Conservation (phyloP, 2,113 vertebrate species). For the Charina bottae region DNA sequence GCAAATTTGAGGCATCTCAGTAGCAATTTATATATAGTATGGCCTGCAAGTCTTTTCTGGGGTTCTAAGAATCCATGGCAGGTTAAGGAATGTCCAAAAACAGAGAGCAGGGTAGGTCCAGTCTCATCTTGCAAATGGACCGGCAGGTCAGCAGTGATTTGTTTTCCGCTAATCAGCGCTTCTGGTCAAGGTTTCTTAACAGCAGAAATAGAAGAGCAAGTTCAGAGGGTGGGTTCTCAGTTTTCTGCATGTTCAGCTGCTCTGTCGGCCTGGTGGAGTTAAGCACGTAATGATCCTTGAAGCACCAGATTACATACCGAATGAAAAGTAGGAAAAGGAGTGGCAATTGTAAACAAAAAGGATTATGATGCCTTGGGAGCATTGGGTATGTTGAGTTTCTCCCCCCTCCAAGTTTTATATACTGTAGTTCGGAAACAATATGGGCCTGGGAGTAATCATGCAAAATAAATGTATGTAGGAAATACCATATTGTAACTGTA, state of each 20-base stretch:
- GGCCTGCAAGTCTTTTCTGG: background rate
- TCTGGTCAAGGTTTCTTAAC: background rate
- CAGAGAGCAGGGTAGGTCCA: background rate
- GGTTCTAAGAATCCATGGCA: background rate
- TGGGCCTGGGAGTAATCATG: background rate
- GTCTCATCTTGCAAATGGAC: background rate
- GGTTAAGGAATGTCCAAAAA: background rate
- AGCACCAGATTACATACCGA: background rate
- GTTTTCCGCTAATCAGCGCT: background rate
- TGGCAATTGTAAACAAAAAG: background rate
- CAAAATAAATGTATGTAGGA: background rate
- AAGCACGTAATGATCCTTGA: conserved; percentile 1
- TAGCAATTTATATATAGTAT: background rate
- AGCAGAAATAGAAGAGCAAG: background rate
- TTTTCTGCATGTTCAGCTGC: background rate
- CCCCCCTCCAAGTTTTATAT: background rate
- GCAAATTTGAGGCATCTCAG: background rate
- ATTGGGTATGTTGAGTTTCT: background rate
- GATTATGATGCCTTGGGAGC: background rate
- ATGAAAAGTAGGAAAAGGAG: conserved; percentile 3
- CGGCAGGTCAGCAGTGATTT: background rate
- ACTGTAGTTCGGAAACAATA: background rate
- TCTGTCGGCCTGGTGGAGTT: background rate
- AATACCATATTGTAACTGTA: background rate
- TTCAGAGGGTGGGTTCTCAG: background rate